A percentile compares a stretch with the other conserved stretches of the same genome.
Conservation (phyloP, 1,140 invertebrate species). For the Hycleus phaleratus region DNA sequence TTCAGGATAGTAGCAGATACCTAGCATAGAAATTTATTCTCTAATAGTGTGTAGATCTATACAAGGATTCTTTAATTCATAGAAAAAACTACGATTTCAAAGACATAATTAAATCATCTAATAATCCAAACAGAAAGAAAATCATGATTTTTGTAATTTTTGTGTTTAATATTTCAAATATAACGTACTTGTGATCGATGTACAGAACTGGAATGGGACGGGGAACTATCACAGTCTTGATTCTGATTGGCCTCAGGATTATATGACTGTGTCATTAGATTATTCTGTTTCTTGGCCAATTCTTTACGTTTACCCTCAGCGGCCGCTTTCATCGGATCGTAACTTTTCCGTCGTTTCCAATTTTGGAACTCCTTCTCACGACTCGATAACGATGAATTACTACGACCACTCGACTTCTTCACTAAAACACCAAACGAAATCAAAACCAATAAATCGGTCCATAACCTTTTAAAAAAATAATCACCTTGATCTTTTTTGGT, state of each 20-base stretch:
- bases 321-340: conserved; percentile 83
- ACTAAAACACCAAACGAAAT: conserved; percentile 33
- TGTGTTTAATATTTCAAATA: not conserved
- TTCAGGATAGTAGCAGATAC: conserved; percentile 25
- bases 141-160: not conserved
- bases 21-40: conserved; percentile 14
- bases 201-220: conserved; percentile 41
- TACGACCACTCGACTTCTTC: conserved; percentile 49
- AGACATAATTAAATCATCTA: not conserved
- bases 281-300: conserved; percentile 34
- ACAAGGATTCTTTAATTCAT: no score
- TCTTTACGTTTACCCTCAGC: conserved; percentile 65
- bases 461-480: no score
- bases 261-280: conserved; percentile 34
- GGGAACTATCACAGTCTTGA: conserved; percentile 38
- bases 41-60: no score
- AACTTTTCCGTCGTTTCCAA: conserved; percentile 85
- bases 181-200: conserved; percentile 37
- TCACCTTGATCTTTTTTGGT: conserved; percentile 19
- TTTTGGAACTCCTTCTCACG: conserved; percentile 81
- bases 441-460: no score
- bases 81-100: not conserved
- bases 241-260: conserved; percentile 29
- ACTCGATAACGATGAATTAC: conserved; percentile 56
- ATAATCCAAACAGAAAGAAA: conserved; percentile 2